Percentiles rank a stretch among this genome's conserved stretches.
Evolutionary conservation across 37 sponge, comb jelly and placozoan species (phyloP).

Genomic region (Diacarnus erythraeanus): DNA sequence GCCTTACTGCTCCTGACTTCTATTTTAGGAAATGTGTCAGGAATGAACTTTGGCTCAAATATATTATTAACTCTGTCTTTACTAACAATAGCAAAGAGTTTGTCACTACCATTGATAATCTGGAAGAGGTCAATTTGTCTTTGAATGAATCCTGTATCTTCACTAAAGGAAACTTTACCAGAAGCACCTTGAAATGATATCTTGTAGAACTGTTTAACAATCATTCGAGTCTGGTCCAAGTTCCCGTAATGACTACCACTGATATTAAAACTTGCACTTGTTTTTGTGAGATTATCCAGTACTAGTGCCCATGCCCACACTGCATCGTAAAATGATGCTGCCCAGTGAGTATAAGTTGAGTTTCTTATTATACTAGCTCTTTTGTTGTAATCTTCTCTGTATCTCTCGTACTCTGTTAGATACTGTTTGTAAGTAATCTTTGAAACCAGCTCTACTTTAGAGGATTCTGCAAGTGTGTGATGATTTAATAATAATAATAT

Average conservation of each 20-base stretch:
- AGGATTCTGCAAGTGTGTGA: background rate
- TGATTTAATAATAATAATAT: background rate
- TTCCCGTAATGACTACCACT: background rate
- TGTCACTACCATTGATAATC: background rate
- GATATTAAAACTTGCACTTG: background rate
- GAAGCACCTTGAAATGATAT: conserved; percentile 14
- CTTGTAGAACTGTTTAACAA: conserved; percentile 8
- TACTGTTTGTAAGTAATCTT: background rate
- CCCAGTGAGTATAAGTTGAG: background rate
- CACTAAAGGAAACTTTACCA: background rate
- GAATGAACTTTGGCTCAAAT: background rate
- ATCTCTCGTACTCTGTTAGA: background rate
- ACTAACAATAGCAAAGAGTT: background rate
- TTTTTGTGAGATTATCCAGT: conserved; percentile 12
- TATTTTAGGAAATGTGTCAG: background rate
- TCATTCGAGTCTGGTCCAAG: background rate
- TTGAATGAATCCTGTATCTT: background rate
- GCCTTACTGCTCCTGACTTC: background rate
- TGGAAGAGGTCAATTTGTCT: background rate
- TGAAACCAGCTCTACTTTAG: background rate
- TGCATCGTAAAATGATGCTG: conserved; percentile 15
- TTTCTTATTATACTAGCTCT: background rate
- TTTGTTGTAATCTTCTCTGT: background rate
- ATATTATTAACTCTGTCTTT: background rate
- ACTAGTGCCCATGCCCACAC: conserved; percentile 37